phyloP scores from a whole-genome alignment of 2,113 vertebrate species.

The Hippoglossus stenolepis region DNA sequence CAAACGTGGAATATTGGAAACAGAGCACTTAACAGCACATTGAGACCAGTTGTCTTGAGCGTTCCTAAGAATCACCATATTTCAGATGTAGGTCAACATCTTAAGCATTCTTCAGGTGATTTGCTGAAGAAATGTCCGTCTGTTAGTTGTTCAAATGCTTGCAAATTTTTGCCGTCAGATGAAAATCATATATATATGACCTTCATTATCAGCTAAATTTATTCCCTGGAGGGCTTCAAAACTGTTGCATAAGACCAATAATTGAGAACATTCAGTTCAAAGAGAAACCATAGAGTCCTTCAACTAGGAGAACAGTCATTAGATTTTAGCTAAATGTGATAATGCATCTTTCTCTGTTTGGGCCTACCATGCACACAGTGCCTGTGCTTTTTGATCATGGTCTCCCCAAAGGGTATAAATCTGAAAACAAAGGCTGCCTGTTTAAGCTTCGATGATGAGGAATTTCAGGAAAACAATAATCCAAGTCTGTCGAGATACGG shows the following conservation, averaged over 20 bases:
- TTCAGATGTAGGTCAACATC: too few relatives aligned
- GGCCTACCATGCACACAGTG: not conserved
- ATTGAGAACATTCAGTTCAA: not conserved
- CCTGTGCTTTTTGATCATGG: not conserved
- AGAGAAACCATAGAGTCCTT: not conserved
- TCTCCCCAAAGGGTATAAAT: not conserved
- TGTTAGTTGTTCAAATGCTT: not conserved
- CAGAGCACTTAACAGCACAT: too few relatives aligned
- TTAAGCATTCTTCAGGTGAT: not conserved
- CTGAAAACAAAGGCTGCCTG: not conserved
- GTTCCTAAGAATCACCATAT: too few relatives aligned
- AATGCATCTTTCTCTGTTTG: not conserved
- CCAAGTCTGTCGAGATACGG: not conserved
- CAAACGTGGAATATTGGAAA: not conserved
- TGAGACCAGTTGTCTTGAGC: too few relatives aligned
- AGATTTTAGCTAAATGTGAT: not conserved
- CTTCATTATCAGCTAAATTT: not conserved
- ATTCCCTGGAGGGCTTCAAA: not conserved
- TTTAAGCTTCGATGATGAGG: not conserved
- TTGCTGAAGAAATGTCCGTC: not conserved
- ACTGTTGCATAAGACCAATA: not conserved
- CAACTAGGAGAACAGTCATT: not conserved
- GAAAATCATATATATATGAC: not conserved
- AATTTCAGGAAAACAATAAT: not conserved
- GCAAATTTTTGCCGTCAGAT: not conserved